Base-by-base conservation (phyloP, 2,888 invertebrate genomes). In the Leucophora obtusa region DNA sequence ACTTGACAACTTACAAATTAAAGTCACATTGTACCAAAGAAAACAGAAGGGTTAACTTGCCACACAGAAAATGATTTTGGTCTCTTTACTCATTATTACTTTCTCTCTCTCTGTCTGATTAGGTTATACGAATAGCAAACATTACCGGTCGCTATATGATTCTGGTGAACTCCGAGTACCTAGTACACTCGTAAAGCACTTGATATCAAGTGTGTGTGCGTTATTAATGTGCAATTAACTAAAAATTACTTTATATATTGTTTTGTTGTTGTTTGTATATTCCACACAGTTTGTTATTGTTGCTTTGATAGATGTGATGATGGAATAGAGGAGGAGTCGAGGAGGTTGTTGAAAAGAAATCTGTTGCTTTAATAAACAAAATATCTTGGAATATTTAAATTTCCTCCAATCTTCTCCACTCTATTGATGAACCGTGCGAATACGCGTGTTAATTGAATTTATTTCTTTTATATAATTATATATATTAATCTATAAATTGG, bases 141-240 rank as follows among this genome's bases (percentile, higher is more conserved):
- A n/a, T n/a, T 47, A 17, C 70, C 70, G 60, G 60, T 28, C 17
- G 53, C 8, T 70, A 8, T 50, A 47, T 5, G 14, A 14, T 47
- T 47, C 15, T 47, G 43, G 43, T 47, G 43, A 47, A 47, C 43
- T 47, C n/a, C 6, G 43, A 47, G 43, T 47, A 47, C 43, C 5
- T 47, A 11, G 28, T 38, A 47, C n/a, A 47, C 43, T 47, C 43
- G n/a, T 47, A n/a, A 47, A 47, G n/a, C 59, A 60, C 53, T 74
- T 76, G 63, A 59, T 58, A 53, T 70, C 10, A 58, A 50, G 54
- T 56, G 28, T 50, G 62, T 63, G 54, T 33, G 65, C 18, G 10
- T 70, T 70, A 38, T 33, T 65, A 69, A 77, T 81, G 58, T 65
- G 53, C 53, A 77, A 76, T 80, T 80, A 76, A 76, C 58, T 71